Conservation (phyloP, 2,888 invertebrate species). For the Acleris laterana region DNA sequence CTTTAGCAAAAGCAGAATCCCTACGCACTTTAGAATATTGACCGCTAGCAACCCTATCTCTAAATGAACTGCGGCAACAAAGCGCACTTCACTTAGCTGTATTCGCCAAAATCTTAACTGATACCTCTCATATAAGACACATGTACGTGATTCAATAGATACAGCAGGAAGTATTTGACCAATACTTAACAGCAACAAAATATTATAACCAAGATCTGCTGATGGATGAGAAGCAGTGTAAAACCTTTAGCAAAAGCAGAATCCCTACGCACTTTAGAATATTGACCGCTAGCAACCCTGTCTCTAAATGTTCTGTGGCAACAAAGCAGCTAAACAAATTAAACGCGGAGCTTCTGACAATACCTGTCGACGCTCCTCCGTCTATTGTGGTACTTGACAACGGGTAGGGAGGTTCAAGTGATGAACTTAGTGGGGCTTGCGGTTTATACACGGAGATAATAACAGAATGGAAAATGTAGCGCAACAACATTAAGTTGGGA, state of each 20-base stretch:
- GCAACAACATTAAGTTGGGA: no score
- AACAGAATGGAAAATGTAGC: no score
- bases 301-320: slow-evolving; percentile 29
- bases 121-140: no score
- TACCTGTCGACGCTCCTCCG: slow-evolving; percentile 45
- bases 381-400: slow-evolving; percentile 55
- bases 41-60: slow-evolving; percentile 1
- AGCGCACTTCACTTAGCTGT: slow-evolving; percentile 10
- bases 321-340: slow-evolving; percentile 55
- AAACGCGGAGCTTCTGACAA: slow-evolving; percentile 49
- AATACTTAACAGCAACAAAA: no score
- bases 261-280: background rate
- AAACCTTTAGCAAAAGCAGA: no score
- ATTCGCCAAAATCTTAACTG: no score
- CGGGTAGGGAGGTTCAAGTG: slow-evolving; percentile 38
- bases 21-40: background rate
- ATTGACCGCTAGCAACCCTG: slow-evolving; percentile 6
- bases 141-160: no score
- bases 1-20: no score
- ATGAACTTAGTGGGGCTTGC: slow-evolving; percentile 12
- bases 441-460: no score
- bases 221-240: no score
- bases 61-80: slow-evolving; percentile 42
- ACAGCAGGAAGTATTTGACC: no score
- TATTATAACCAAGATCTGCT: no score